A percentile compares a stretch with the other conserved stretches of the same genome.
Conservation (phyloP, 2,888 invertebrate species). For the Tenodera sinensis region DNA sequence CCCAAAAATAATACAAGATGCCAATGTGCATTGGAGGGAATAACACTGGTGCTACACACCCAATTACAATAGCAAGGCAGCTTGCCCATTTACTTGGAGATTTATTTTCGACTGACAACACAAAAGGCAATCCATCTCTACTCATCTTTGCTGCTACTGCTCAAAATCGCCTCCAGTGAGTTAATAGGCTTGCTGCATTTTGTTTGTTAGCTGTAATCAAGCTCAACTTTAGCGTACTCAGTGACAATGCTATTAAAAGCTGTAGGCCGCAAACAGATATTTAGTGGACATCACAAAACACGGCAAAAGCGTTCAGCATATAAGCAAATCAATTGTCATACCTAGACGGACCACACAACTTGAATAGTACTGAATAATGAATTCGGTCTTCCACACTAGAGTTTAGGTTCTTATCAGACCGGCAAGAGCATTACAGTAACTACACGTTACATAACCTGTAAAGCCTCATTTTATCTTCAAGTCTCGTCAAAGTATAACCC, state of each 20-base stretch:
- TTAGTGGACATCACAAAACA: background rate
- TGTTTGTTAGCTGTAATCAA: background rate
- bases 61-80: slow-evolving; percentile 27
- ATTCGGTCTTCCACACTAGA: background rate
- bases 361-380: background rate
- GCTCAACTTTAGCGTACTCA: background rate
- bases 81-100: background rate
- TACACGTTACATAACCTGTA: background rate
- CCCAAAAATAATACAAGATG: slow-evolving; percentile 63
- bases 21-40: slow-evolving; percentile 61
- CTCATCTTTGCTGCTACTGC: background rate
- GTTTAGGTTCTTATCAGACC: background rate
- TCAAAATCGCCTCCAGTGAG: background rate
- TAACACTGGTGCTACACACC: slow-evolving; percentile 45
- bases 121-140: background rate
- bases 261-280: background rate
- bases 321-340: background rate
- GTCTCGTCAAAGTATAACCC: background rate
- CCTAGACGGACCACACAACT: background rate
- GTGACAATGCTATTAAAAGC: background rate
- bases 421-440: background rate
- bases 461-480: background rate
- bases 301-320: background rate
- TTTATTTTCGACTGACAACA: background rate
- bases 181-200: background rate